A percentile compares a stretch with the other conserved stretches of the same genome.
Evolutionary conservation across 1,140 invertebrate genomes (phyloP).

Genomic region (Mesaphorura yosii): DNA sequence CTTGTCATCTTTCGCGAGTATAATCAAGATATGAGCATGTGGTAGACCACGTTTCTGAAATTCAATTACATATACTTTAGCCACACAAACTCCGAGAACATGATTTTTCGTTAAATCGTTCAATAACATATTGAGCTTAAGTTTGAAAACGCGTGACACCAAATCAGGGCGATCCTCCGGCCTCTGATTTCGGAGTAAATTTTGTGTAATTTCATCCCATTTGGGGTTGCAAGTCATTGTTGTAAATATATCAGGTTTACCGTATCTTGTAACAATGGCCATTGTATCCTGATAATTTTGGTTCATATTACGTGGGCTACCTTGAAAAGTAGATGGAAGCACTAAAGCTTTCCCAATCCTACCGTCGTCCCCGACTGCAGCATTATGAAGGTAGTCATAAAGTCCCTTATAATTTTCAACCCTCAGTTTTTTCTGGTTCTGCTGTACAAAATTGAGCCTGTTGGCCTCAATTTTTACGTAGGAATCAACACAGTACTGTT

Average conservation of each 20-base stretch:
- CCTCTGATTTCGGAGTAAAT: constrained; percentile 5
- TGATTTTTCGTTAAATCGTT: constrained; percentile 10
- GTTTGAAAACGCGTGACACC: constrained; percentile 38
- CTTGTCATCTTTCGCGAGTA: constrained; percentile 26
- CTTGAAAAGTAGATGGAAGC: constrained; percentile 26
- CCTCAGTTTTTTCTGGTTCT: constrained; percentile 32
- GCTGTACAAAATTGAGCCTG: constrained; percentile 29
- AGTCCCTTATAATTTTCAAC: constrained; percentile 31
- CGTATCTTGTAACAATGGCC: constrained; percentile 35
- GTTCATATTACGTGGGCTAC: constrained; percentile 34
- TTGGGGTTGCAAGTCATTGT: constrained; percentile 40
- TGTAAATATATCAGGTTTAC: constrained; percentile 38
- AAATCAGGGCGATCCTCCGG: constrained; percentile 37
- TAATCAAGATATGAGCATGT: constrained; percentile 34
- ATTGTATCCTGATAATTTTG: constrained; percentile 38
- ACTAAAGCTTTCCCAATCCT: constrained; percentile 17
- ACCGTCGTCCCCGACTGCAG: background rate
- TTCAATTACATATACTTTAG: constrained; percentile 31
- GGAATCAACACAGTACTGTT: constrained; percentile 35
- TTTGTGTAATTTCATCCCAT: constrained; percentile 37
- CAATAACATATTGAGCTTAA: constrained; percentile 38
- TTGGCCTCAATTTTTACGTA: constrained; percentile 33
- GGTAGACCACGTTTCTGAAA: constrained; percentile 38
- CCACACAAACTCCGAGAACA: constrained; percentile 31
- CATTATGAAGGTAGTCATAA: constrained; percentile 23